These are phyloP conservation scores for Pomatostomus ruficeps DNA, from an alignment of 2,113 vertebrate species.

Conservation along the genomic window DNA sequence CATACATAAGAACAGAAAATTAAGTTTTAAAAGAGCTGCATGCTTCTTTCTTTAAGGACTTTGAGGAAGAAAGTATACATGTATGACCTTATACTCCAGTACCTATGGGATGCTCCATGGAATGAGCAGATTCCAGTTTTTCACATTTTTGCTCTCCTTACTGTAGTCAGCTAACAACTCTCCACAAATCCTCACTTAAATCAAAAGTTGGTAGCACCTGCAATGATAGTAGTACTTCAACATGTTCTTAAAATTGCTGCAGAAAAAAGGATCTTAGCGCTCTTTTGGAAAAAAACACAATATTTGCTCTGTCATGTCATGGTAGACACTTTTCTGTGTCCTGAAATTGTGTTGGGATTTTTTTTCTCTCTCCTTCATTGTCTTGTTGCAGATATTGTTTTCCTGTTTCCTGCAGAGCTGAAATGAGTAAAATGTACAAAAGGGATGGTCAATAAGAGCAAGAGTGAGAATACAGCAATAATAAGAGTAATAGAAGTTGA, in stretches of 20 bases:
- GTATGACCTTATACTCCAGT: not conserved
- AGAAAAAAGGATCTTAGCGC: not conserved
- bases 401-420: not conserved
- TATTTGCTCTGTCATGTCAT: not conserved
- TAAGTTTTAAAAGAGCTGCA: not conserved
- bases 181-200: not conserved
- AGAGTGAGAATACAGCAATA: not conserved
- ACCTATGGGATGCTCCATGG: not conserved
- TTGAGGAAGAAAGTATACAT: not conserved
- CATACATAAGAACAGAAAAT: constrained; percentile 15
- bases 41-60: constrained; percentile 9
- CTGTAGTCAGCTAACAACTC: not conserved
- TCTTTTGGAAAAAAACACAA: fast-evolving
- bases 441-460: not conserved
- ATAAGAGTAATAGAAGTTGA: not conserved
- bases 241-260: not conserved
- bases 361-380: not conserved
- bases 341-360: not conserved
- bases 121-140: not conserved
- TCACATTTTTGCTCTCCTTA: not conserved
- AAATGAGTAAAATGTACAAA: not conserved
- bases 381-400: not conserved
- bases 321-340: not conserved
- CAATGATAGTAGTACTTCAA: not conserved
- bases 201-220: not conserved